Conservation (phyloP, 2,797 vertebrate species). For the Ptychadena robeensis region DNA sequence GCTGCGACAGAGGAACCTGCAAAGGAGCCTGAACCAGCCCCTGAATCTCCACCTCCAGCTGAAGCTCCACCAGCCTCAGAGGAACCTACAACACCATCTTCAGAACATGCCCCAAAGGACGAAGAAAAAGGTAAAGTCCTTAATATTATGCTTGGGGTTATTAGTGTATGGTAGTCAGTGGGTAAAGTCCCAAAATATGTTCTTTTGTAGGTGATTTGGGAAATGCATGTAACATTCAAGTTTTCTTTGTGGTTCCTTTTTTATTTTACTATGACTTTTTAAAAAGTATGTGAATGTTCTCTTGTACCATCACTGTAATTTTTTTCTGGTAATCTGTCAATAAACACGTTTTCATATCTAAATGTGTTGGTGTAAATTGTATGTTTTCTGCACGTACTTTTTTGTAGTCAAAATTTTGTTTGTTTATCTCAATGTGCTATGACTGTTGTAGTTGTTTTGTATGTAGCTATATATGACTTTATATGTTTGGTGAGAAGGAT, state of each 20-base stretch:
- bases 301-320: neutral
- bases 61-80: conserved; percentile 10
- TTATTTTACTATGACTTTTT: neutral
- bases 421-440: neutral
- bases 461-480: neutral
- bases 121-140: conserved; percentile 31
- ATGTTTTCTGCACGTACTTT: neutral
- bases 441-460: neutral
- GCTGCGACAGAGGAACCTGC: neutral
- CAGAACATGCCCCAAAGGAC: neutral
- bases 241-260: neutral
- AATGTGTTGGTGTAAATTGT: neutral
- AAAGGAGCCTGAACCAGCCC: conserved; percentile 2
- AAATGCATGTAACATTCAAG: neutral
- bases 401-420: neutral
- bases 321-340: neutral
- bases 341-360: neutral
- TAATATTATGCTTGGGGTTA: too few relatives aligned
- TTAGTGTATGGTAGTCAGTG: too few relatives aligned
- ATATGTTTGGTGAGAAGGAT: neutral
- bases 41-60: neutral
- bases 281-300: neutral
- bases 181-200: neutral
- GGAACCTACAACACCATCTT: neutral
- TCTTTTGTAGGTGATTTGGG: neutral